phyloP scores from a whole-genome alignment of 2,113 vertebrate genomes.

The Scolopax mira region DNA sequence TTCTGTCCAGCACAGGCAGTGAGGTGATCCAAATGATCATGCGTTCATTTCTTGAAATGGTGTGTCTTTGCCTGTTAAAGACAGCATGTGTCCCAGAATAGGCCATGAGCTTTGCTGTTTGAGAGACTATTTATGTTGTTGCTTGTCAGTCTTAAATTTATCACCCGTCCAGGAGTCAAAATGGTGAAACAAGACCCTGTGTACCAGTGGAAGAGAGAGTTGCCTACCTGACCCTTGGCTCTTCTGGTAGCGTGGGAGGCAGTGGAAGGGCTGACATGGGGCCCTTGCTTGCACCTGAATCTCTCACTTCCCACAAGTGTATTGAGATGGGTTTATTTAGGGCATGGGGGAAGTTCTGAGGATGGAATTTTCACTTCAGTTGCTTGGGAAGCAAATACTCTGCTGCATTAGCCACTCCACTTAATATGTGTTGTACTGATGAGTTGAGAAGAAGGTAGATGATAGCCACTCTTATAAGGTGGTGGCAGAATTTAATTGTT shows the following conservation, averaged over 20 bases:
- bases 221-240: background rate
- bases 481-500: background rate
- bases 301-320: rapidly evolving
- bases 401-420: background rate
- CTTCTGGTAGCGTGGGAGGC: background rate
- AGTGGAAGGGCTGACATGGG: background rate
- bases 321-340: background rate
- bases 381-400: background rate
- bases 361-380: background rate
- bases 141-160: background rate
- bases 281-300: background rate
- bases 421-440: background rate
- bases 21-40: background rate
- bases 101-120: background rate
- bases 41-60: background rate
- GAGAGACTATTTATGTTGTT: background rate
- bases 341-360: background rate
- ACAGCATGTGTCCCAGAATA: background rate
- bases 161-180: background rate
- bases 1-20: background rate
- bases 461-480: background rate
- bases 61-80: background rate
- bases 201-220: too few relatives aligned
- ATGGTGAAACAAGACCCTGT: background rate
- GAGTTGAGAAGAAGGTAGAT: background rate